Percentiles rank a stretch among this genome's conserved stretches.
Evolutionary conservation across 2,113 vertebrate genomes (phyloP).

Genomic region (Perca schrenkii): DNA sequence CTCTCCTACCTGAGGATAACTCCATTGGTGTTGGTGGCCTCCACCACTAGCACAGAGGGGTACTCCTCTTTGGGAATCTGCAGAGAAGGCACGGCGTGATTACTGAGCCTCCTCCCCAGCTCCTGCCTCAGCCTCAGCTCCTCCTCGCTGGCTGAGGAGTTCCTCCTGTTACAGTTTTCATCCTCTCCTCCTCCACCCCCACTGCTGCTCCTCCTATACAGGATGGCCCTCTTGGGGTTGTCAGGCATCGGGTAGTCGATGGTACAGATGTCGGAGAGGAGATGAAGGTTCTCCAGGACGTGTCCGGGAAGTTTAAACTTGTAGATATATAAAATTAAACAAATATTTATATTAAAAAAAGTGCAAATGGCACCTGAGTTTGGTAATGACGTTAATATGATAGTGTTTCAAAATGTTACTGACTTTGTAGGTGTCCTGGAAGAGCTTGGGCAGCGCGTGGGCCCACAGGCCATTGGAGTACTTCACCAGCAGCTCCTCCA

Average conservation of each 20-base stretch:
- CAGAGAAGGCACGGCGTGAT: slow-evolving; percentile 85
- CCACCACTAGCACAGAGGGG: slow-evolving; percentile 93
- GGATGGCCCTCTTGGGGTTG: slow-evolving; percentile 92
- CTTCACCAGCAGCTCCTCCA: slow-evolving; percentile 89
- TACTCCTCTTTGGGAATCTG: slow-evolving; percentile 90
- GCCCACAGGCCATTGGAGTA: slow-evolving; percentile 95
- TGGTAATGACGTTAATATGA: not conserved
- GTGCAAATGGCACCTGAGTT: not conserved
- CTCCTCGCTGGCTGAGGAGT: slow-evolving; percentile 58
- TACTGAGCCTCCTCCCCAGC: slow-evolving; percentile 65
- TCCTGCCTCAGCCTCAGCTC: slow-evolving; percentile 65
- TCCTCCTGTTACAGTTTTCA: slow-evolving; percentile 80
- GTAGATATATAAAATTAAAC: slow-evolving; percentile 26
- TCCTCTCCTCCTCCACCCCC: slow-evolving; percentile 66
- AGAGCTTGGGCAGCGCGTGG: slow-evolving; percentile 93
- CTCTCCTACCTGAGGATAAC: slow-evolving; percentile 89
- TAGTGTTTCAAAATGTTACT: slow-evolving; percentile 15
- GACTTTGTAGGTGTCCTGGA: slow-evolving; percentile 89
- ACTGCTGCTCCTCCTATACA: slow-evolving; percentile 83
- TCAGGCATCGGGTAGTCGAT: slow-evolving; percentile 91
- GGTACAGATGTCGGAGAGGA: slow-evolving; percentile 90
- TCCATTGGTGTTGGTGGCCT: slow-evolving; percentile 90
- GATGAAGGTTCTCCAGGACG: slow-evolving; percentile 88
- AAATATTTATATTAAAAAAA: not conserved
- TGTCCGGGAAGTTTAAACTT: slow-evolving; percentile 90